Base-by-base conservation (phyloP, 2,113 vertebrate genomes). In the Pogonocichla stellata region DNA sequence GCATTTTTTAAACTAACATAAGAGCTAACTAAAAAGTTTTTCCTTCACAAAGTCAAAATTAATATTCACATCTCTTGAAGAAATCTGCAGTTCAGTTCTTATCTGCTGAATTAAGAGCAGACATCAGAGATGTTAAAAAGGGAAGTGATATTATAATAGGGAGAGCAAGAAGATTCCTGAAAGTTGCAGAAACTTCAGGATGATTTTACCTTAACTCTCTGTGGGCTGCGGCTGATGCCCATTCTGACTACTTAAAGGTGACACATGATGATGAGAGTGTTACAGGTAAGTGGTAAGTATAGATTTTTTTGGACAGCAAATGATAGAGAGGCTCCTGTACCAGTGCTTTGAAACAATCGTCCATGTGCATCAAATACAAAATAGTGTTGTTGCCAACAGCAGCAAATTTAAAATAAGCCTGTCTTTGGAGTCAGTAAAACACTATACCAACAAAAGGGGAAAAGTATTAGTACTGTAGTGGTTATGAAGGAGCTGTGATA, bases 241-340 rank as follows among this genome's bases (percentile, higher is more conserved):
- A 43, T 89, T 91, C 78, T 57, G 36, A 64, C 48, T 67, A 33
- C 86, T 91, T 92, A 60, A 40, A 69, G 64, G 45, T 86, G 88
- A 73, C 82, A 83, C 38, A 50, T 19, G 33, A 57, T 73, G 75
- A 84, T 81, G 28, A 71, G 33, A 53, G 8, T 47, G 29, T 65
- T 91, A 48, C 34, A 92, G 23, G 10, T 71, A 84, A 75, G 50
- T 6, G 5, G 33, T 38, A 90, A 85, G 65, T 79, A 87, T 19
- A 61, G 89, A 58, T 91, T 92, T 94, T 86, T 84, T 50, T 70
- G 79, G 56, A 80, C 61, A 95, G 70, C 57, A 75, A 80, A 16
- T 95, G 57, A 85, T 65, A 89, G 48, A 67, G 43, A 91, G 45
- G 31, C 45, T 75, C 87, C 89, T 93, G 61, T 75, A 72, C 13